Conservation (phyloP, 2,797 vertebrate species). For the Harpagifer antarcticus region DNA sequence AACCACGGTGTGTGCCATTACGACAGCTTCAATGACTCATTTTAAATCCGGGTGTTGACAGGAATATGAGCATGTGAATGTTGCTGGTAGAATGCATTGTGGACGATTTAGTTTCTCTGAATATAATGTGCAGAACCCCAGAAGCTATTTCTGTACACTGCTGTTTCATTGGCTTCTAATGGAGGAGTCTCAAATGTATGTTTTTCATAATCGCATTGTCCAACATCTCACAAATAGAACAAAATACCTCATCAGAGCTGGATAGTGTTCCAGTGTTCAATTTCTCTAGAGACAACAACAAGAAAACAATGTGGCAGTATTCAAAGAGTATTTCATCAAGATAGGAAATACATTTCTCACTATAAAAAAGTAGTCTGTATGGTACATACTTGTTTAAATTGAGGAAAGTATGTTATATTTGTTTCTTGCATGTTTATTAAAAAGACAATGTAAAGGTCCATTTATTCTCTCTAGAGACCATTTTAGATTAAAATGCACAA, state of each 20-base stretch:
- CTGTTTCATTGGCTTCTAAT: conserved; percentile 12
- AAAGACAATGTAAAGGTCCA: neutral
- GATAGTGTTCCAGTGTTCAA: conserved; percentile 23
- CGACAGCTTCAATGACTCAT: no score
- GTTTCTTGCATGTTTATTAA: neutral
- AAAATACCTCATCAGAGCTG: conserved; percentile 36
- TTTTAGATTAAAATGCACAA: conserved; percentile 1
- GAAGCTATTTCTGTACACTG: conserved; percentile 4
- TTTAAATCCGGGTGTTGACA: no score
- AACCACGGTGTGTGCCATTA: no score
- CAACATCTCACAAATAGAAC: conserved; percentile 51
- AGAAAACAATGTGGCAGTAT: conserved; percentile 25
- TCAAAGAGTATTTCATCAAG: conserved; percentile 15
- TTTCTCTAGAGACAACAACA: conserved; percentile 34
- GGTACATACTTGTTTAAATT: neutral
- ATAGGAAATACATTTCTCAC: neutral
- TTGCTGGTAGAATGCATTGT: conserved; percentile 1
- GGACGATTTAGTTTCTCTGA: conserved; percentile 11
- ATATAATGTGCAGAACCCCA: neutral
- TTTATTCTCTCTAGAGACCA: neutral
- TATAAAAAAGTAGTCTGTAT: neutral
- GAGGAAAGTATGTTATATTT: neutral
- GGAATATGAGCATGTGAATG: no score
- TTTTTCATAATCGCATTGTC: conserved; percentile 45
- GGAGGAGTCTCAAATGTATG: conserved; percentile 22